Base-by-base conservation (phyloP, 1,140 invertebrate species). In the Psix sp. region DNA sequence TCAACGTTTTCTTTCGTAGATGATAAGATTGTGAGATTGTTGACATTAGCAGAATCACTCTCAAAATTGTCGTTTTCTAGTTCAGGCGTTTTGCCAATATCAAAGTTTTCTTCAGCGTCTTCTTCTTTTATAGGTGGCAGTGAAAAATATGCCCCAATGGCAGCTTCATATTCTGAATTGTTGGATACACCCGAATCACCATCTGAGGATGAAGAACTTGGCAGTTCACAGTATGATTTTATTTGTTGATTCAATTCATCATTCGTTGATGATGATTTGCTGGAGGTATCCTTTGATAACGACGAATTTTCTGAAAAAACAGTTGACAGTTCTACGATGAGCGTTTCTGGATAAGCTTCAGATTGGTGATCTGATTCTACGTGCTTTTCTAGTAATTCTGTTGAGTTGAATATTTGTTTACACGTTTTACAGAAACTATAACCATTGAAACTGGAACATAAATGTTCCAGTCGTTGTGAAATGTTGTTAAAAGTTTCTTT, bases 371-470 rank as follows among this genome's bases (percentile, higher is more conserved):
- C 42, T 4, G 2, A 29, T 39, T 59, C 43, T 11, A 21, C n/a
- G 10, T 51, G 26, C 7, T 42, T 31, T 16, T 51, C 39, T n/a
- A 24, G 10, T 5, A 51, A 18, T 16, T 18, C 18, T 0, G 36
- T 42, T 0, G 45, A 51, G 11, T 33, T 43, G 24, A 62, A 51
- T 20, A 43, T 26, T n/a, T 51, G 24, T 2, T 59, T 48, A 11
- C 40, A 29, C 4, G 26, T 33, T 20, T 56, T 15, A 5, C 16
- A 29, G 39, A 5, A 43, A 42, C 4, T 42, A 3, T 16, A 10
- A 3, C 29, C 15, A 10, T 3, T 39, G 5, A 15, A 5, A 16
- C 15, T 16, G 36, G 7, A 15, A 5, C 5, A 6, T 15, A 39
- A 16, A 17, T 10, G 15, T 31, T 60, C 56, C 0, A 48, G 26